Evolutionary conservation across 2,888 invertebrate species (phyloP).

Genomic region (Aphidoletes aphidimyza): DNA sequence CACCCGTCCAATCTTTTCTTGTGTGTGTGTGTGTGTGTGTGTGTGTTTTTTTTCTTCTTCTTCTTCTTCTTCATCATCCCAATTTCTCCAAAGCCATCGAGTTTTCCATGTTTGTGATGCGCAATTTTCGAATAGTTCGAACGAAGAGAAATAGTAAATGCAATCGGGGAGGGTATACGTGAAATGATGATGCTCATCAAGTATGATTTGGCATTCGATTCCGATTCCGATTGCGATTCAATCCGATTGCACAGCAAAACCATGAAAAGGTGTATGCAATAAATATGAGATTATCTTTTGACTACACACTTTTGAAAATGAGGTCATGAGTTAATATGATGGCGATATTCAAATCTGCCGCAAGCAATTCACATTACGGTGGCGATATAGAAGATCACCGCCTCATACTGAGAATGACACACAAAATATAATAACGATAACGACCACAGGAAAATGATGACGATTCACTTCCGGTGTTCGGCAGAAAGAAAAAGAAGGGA

Average conservation of each 20-base stretch:
- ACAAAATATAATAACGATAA: background rate
- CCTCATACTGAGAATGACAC: background rate
- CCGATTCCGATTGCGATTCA: background rate
- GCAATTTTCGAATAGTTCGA: no score
- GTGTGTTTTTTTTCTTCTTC: background rate
- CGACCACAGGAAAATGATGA: background rate
- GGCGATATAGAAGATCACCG: background rate
- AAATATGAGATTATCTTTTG: slow-evolving; percentile 15
- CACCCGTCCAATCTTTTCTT: no score
- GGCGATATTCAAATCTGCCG: background rate
- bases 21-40: no score
- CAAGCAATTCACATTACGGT: background rate
- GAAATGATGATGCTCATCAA: background rate
- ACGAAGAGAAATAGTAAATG: no score
- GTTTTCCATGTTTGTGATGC: no score
- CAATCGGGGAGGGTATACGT: background rate
- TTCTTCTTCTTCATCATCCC: background rate
- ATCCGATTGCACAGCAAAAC: background rate
- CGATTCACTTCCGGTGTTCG: no score
- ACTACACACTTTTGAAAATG: background rate
- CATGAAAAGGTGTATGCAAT: slow-evolving; percentile 23
- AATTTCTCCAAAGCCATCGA: no score
- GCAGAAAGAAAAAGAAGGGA: no score
- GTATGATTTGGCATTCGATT: background rate
- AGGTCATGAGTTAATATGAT: background rate